These are phyloP conservation scores for Leptinotarsa tumamoca DNA, from an alignment of 2,888 invertebrate species.

Conservation along the genomic window DNA sequence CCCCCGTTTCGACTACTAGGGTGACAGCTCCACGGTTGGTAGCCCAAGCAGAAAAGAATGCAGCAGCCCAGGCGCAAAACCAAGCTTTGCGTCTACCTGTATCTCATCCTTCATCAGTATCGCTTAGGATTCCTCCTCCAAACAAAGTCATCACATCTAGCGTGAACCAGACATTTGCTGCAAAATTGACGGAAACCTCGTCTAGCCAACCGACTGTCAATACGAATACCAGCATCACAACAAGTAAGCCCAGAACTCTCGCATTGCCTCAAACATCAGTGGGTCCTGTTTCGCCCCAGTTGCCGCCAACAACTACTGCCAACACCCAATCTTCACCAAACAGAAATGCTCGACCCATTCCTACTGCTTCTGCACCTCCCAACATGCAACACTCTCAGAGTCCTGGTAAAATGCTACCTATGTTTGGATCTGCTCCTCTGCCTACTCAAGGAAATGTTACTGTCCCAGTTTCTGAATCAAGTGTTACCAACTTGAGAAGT, in stretches of 20 bases:
- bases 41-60: constrained; percentile 69
- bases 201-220: constrained; percentile 46
- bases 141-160: constrained; percentile 58
- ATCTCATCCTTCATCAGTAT: constrained; percentile 68
- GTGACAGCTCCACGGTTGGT: constrained; percentile 69
- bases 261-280: constrained; percentile 40
- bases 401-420: constrained; percentile 37
- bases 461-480: constrained; percentile 34
- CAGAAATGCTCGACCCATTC: constrained; percentile 58
- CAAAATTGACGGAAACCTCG: constrained; percentile 74
- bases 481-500: constrained; percentile 38
- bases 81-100: constrained; percentile 59
- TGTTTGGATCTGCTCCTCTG: constrained; percentile 33
- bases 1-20: constrained; percentile 52
- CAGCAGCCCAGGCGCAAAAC: constrained; percentile 57
- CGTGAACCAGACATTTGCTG: constrained; percentile 79
- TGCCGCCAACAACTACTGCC: constrained; percentile 42
- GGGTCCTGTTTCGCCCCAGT: constrained; percentile 60
- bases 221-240: constrained; percentile 41
- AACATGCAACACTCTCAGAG: constrained; percentile 63
- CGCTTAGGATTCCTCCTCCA: constrained; percentile 65
- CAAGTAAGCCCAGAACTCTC: constrained; percentile 30
- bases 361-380: constrained; percentile 65
- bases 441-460: constrained; percentile 24
- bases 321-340: constrained; percentile 59